A percentile compares a stretch with the other conserved stretches of the same genome.
phyloP scores from a whole-genome alignment of 2,797 vertebrate genomes.

The Margarornis squamiger region DNA sequence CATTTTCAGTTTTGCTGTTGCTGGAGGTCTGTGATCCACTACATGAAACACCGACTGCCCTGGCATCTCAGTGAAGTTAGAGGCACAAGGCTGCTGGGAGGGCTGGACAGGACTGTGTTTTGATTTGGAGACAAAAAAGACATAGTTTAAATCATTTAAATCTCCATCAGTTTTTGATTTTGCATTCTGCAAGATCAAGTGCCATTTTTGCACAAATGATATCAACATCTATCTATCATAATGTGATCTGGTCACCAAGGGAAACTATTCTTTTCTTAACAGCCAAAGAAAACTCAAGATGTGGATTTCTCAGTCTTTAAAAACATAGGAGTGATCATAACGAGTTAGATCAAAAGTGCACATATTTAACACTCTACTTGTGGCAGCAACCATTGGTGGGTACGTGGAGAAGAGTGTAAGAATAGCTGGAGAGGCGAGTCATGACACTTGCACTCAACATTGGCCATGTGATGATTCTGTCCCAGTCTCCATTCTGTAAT shows the following conservation, averaged over 20 bases:
- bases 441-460: background rate
- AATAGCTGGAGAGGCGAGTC: background rate
- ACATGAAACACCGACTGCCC: background rate
- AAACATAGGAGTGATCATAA: background rate
- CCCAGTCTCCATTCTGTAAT: background rate
- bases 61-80: background rate
- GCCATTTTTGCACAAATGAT: background rate
- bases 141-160: background rate
- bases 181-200: background rate
- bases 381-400: background rate
- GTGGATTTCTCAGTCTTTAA: background rate
- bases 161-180: background rate
- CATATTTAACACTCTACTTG: background rate
- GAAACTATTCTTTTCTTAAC: background rate
- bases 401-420: fast-evolving
- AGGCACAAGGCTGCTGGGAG: background rate
- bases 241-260: background rate
- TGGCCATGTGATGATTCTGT: background rate
- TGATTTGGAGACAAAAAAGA: background rate
- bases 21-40: background rate
- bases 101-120: background rate
- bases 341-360: background rate
- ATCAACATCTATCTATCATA: background rate
- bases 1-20: background rate
- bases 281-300: background rate